Evolutionary conservation across 2,888 invertebrate genomes (phyloP), one percentile per base, ranked within the genome.

Genomic region (Tanypteryx hageni): DNA sequence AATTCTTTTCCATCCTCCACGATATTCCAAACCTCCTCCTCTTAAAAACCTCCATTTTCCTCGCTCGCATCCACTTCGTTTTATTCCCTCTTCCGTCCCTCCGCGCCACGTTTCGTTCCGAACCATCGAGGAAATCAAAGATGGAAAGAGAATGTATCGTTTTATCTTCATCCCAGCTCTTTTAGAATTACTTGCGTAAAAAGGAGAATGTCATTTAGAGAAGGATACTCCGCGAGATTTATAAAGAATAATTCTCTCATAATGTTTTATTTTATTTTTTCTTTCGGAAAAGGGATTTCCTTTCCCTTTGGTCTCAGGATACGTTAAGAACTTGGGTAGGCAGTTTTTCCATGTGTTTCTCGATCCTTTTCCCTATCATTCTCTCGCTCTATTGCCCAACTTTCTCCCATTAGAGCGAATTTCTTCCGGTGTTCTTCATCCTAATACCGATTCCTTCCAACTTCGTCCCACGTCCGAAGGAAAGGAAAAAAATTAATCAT

Each of bases 31-130:
- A 61, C 27, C 27, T 86, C 16, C 61, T 86, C 27, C 1, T 11
- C 58, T 31, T 18, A 68, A 76, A 27, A 76, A 76, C 76, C 27
- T 10, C 22, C 11, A 61, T 44, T n/a, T 56, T 84, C 84, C 9
- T n/a, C 22, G n/a, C 58, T 58, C 13, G 0, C 7, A 57, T 13
- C 58, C 58, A 0, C 22, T 22, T 58, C 18, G 18, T 58, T 57
- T 84, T 57, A 56, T 57, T 58, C 57, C 16, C 56, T 56, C 9
- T 9, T 9, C 22, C n/a, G n/a, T 16, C n/a, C 76, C 14, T 11
- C 11, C 76, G n/a, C 76, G n/a, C n/a, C 10, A n/a, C 18, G 76
- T 76, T 27, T 85, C 27, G 92, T 92, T 92, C 61, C 92, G 93
- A 64, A 31, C 44, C 44, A 5, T 5, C 44, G 44, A 44, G 44